Evolutionary conservation across 1,140 invertebrate species (phyloP).

Genomic region (Stegodyphus mimosarum): DNA sequence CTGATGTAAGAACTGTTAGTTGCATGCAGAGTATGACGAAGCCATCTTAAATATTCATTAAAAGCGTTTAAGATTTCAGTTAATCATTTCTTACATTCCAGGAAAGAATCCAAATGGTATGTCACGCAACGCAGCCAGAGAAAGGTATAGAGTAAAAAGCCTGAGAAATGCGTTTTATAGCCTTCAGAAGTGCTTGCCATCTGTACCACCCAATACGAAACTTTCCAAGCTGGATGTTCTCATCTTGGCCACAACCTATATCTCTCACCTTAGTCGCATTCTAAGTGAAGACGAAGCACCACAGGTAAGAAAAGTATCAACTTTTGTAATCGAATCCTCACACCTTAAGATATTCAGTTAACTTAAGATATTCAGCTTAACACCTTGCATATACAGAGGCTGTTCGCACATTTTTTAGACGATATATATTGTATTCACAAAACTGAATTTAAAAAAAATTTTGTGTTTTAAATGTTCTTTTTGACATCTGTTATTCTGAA

Average conservation of each 20-base stretch:
- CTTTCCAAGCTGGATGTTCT: conserved; percentile 70
- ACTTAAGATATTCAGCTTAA: too few relatives aligned
- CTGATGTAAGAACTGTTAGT: too few relatives aligned
- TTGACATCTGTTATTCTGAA: too few relatives aligned
- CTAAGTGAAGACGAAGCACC: conserved; percentile 55
- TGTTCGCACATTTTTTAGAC: too few relatives aligned
- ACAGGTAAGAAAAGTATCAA: background rate
- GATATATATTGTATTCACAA: too few relatives aligned
- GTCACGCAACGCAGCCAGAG: conserved; percentile 68
- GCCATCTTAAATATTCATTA: too few relatives aligned
- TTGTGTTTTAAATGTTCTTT: too few relatives aligned
- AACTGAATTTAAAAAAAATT: too few relatives aligned
- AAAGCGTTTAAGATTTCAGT: background rate
- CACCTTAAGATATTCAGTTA: too few relatives aligned
- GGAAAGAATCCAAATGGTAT: background rate
- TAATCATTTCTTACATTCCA: background rate
- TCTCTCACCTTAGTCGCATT: conserved; percentile 67
- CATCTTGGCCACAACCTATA: conserved; percentile 70
- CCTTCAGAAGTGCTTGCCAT: conserved; percentile 67
- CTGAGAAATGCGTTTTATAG: conserved; percentile 66
- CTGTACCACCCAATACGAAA: conserved; percentile 70
- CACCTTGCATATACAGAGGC: too few relatives aligned
- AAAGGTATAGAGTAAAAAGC: conserved; percentile 68
- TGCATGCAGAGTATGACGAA: too few relatives aligned
- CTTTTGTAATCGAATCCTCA: too few relatives aligned